Evolutionary conservation across 2,888 invertebrate species (phyloP).

Genomic region (Pseudolycoriella hygida): DNA sequence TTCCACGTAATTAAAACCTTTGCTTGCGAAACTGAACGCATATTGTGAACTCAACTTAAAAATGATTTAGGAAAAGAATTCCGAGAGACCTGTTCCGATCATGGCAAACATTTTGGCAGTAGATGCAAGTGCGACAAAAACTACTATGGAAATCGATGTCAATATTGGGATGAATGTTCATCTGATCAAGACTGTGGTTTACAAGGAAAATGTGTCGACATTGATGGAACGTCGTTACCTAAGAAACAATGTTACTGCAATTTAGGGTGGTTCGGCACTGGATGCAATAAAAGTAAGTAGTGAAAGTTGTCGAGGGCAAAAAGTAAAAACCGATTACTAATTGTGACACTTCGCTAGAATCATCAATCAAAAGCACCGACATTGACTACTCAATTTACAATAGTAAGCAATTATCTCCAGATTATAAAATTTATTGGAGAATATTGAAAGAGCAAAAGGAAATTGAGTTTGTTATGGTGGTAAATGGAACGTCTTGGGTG

Average conservation of each 20-base stretch:
- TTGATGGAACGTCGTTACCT: constrained; percentile 64
- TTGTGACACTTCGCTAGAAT: constrained; percentile 34
- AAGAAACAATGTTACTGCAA: constrained; percentile 78
- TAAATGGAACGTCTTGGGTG: constrained; percentile 76
- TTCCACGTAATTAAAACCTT: constrained; percentile 17
- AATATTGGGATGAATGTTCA: constrained; percentile 75
- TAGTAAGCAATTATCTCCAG: constrained; percentile 49
- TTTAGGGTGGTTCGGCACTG: constrained; percentile 70
- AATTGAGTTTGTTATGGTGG: constrained; percentile 71
- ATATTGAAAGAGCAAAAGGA: constrained; percentile 68
- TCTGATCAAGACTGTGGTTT: constrained; percentile 72
- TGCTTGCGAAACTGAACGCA: not conserved
- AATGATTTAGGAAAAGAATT: constrained; percentile 32
- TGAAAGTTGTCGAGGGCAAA: no score
- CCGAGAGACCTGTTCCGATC: constrained; percentile 68
- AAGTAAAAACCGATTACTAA: no score
- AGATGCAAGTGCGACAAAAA: constrained; percentile 67
- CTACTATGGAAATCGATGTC: constrained; percentile 67
- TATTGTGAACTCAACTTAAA: no score
- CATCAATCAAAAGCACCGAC: constrained; percentile 53
- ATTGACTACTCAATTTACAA: constrained; percentile 55
- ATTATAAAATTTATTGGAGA: constrained; percentile 70
- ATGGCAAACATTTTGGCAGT: constrained; percentile 62
- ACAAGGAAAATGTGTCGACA: constrained; percentile 69
- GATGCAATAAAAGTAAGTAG: constrained; percentile 61